Conservation (phyloP, 2,888 invertebrate species). For the Sussaba pulchella region DNA sequence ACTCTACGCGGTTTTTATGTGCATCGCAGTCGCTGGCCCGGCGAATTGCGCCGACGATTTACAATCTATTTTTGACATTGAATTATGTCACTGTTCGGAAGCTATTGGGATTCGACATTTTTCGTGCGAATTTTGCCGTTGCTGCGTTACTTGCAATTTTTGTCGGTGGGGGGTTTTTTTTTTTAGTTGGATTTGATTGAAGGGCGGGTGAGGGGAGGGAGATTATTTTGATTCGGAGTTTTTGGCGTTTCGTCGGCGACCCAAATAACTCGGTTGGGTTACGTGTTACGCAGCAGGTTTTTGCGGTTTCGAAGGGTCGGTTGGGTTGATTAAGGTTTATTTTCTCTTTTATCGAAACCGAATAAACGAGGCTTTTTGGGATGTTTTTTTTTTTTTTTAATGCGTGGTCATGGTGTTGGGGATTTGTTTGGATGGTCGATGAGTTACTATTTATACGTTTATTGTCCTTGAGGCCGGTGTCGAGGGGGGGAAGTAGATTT, state of each 20-base stretch:
- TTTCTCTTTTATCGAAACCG: background rate
- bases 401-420: too few relatives aligned
- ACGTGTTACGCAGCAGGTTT: conserved; percentile 35
- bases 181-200: background rate
- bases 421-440: too few relatives aligned
- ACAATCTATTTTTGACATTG: conserved; percentile 57
- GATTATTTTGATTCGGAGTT: conserved; percentile 27
- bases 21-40: conserved; percentile 17
- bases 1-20: too few relatives aligned
- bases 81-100: conserved; percentile 53
- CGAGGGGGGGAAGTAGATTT: too few relatives aligned
- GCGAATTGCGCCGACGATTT: conserved; percentile 51
- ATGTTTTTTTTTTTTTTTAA: too few relatives aligned
- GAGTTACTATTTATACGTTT: too few relatives aligned
- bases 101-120: conserved; percentile 12
- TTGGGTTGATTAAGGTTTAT: too few relatives aligned
- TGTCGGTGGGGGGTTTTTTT: conserved; percentile 12
- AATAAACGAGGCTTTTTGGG: background rate
- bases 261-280: conserved; percentile 46
- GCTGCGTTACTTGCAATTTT: background rate
- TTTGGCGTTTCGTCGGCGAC: conserved; percentile 54
- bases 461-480: too few relatives aligned
- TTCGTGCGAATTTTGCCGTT: background rate
- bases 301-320: background rate
- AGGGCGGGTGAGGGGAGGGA: background rate